Evolutionary conservation across 2,113 vertebrate species (phyloP).

Genomic region (Pseudopodoces humilis): DNA sequence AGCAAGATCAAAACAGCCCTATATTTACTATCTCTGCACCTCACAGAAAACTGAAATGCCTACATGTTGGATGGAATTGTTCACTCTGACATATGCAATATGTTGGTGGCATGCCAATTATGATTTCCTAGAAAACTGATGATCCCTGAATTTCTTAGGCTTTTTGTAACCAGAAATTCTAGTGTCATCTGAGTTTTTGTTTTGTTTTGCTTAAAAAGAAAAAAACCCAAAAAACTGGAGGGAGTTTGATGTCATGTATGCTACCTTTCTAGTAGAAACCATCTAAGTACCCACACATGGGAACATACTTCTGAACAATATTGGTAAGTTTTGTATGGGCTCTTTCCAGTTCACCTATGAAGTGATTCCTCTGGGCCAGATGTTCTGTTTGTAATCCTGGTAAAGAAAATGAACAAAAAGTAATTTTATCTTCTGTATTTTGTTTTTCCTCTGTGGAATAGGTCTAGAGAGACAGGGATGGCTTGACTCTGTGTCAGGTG

Average conservation of each 20-base stretch:
- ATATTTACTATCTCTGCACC: neutral
- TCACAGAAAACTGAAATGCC: neutral
- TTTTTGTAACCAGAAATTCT: neutral
- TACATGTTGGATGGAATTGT: neutral
- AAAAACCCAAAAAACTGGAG: too few relatives aligned
- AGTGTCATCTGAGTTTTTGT: neutral
- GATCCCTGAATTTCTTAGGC: neutral
- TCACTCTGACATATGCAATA: neutral
- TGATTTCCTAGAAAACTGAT: neutral
- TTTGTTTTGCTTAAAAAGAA: neutral
- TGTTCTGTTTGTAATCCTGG: neutral
- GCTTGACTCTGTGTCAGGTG: neutral
- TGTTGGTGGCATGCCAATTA: neutral
- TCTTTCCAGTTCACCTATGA: neutral
- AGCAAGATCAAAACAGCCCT: neutral
- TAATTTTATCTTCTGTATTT: slow-evolving; percentile 19
- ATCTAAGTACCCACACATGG: neutral
- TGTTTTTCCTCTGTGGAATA: slow-evolving; percentile 7
- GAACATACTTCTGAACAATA: neutral
- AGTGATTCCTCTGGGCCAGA: neutral
- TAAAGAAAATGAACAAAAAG: slow-evolving; percentile 2
- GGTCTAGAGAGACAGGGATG: neutral
- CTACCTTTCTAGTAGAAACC: neutral
- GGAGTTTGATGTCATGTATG: neutral
- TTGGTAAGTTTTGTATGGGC: neutral